phyloP scores from a whole-genome alignment of 2,888 invertebrate species.

The Hoplodrina blanda region DNA sequence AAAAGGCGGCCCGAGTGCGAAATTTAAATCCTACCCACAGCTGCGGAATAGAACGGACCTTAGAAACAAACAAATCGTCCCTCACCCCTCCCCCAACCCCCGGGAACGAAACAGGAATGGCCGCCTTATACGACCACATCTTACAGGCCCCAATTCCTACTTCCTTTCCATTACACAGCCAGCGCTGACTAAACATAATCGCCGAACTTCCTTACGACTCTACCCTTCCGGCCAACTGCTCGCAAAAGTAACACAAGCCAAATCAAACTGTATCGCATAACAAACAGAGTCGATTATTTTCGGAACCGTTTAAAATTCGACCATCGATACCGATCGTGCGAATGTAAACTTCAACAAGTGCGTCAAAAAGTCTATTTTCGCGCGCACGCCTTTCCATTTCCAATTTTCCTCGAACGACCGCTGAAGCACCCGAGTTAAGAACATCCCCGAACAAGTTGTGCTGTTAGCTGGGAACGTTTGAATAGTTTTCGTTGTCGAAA shows the following conservation, averaged over 20 bases:
- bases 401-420: constrained; percentile 88
- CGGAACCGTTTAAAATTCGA: constrained; percentile 57
- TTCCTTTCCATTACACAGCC: constrained; percentile 90
- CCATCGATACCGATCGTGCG: constrained; percentile 68
- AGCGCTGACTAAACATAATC: constrained; percentile 90
- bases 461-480: constrained; percentile 86
- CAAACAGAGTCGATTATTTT: constrained; percentile 71
- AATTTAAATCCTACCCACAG: constrained; percentile 88
- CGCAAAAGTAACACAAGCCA: constrained; percentile 67
- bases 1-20: constrained; percentile 83
- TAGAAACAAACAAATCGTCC: constrained; percentile 88
- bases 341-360: constrained; percentile 68
- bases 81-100: constrained; percentile 66
- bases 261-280: constrained; percentile 73
- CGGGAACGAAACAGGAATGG: constrained; percentile 75
- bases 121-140: constrained; percentile 89
- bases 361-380: constrained; percentile 70
- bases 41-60: constrained; percentile 84
- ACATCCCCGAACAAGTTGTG: constrained; percentile 87
- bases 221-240: constrained; percentile 88
- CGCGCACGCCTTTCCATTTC: constrained; percentile 73
- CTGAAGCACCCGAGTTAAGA: constrained; percentile 89
- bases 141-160: constrained; percentile 90
- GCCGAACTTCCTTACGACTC: constrained; percentile 90
- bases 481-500: constrained; percentile 87